Conservation (phyloP, 2,888 invertebrate species). For the Antitype chi region DNA sequence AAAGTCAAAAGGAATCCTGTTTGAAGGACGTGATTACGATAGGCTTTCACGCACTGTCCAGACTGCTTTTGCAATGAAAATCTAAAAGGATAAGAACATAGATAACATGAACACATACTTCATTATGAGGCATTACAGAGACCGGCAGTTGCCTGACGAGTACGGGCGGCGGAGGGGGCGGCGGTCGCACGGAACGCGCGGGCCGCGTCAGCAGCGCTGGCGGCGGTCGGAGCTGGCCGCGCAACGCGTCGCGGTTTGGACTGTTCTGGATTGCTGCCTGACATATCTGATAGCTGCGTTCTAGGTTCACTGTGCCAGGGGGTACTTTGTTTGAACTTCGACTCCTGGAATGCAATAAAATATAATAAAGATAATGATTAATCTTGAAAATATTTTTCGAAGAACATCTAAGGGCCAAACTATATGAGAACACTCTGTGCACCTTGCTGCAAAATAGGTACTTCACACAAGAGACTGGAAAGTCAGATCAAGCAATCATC, state of each 20-base stretch:
- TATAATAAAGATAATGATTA: not conserved
- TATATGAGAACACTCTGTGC: not conserved
- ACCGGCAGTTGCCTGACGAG: conserved; percentile 92
- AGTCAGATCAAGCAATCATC: not conserved
- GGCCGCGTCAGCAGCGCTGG: conserved; percentile 93
- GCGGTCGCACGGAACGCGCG: conserved; percentile 78
- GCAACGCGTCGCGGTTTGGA: conserved; percentile 96
- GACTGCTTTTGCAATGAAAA: not conserved
- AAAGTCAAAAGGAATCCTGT: not conserved
- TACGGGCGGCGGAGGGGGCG: conserved; percentile 88
- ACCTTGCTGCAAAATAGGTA: not conserved
- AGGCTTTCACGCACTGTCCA: no score
- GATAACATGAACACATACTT: conserved; percentile 71
- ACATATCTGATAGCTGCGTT: conserved; percentile 98
- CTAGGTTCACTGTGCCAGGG: conserved; percentile 97
- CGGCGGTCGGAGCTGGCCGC: conserved; percentile 96
- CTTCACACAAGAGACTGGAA: not conserved
- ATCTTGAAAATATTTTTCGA: not conserved
- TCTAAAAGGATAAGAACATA: not conserved
- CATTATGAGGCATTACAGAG: conserved; percentile 88
- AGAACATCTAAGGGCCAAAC: not conserved
- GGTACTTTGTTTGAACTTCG: conserved; percentile 94
- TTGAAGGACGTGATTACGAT: not conserved
- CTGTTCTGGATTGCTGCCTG: conserved; percentile 98
- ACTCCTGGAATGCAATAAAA: conserved; percentile 78